Percentiles rank a stretch among this genome's conserved stretches.
phyloP scores from a whole-genome alignment of 2,888 invertebrate species.

The Drosophila nr. perissopoda region DNA sequence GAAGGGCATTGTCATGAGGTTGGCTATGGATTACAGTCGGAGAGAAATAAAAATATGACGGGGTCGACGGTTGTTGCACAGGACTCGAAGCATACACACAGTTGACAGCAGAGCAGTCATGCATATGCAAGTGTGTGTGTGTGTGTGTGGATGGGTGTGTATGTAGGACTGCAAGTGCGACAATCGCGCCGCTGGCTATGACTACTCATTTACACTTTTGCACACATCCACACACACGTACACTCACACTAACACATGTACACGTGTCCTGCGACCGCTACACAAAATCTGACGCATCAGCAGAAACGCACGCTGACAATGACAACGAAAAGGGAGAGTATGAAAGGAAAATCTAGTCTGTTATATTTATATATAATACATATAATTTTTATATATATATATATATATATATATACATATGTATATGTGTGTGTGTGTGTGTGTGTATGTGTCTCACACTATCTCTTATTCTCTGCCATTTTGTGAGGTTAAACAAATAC shows the following conservation, averaged over 20 bases:
- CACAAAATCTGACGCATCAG: conserved; percentile 75
- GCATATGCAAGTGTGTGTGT: conserved; percentile 34
- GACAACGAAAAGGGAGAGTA: neutral
- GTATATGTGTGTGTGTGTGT: neutral
- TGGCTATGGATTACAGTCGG: conserved; percentile 1
- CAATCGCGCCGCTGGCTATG: conserved; percentile 71
- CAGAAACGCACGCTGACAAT: conserved; percentile 48
- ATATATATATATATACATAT: conserved; percentile 7
- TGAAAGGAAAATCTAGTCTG: conserved; percentile 27
- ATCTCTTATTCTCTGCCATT: neutral
- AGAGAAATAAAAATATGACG: conserved; percentile 72
- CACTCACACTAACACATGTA: conserved; percentile 13
- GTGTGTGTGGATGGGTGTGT: conserved; percentile 10
- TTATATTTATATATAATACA: conserved; percentile 53
- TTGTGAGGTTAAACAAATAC: conserved; percentile 68
- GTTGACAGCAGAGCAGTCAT: conserved; percentile 35
- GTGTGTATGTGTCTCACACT: neutral
- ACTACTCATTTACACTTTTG: conserved; percentile 79
- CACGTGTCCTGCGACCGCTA: conserved; percentile 48
- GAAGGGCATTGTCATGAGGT: neutral
- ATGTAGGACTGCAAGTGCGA: conserved; percentile 59
- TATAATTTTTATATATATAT: conserved; percentile 10
- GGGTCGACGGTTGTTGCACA: conserved; percentile 25
- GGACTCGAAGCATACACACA: conserved; percentile 14
- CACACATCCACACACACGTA: conserved; percentile 13